phyloP scores from a whole-genome alignment of 2,797 vertebrate genomes.

The Loriculus beryllinus region DNA sequence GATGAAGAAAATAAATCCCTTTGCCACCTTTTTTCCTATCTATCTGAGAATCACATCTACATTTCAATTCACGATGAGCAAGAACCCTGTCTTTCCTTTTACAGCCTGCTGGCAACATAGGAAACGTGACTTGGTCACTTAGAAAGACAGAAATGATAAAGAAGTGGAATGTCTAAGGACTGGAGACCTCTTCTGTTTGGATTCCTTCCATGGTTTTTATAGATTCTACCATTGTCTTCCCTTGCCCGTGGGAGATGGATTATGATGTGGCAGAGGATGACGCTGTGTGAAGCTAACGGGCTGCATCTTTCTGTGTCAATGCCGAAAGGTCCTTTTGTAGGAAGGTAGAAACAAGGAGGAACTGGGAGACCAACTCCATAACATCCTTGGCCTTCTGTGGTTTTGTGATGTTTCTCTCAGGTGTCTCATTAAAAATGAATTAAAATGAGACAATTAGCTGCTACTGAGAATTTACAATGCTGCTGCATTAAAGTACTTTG shows the following conservation, averaged over 20 bases:
- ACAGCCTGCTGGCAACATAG: background rate
- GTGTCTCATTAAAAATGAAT: constrained; percentile 54
- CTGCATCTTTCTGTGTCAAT: background rate
- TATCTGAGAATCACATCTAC: background rate
- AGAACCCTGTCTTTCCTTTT: background rate
- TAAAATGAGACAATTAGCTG: constrained; percentile 48
- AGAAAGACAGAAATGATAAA: background rate
- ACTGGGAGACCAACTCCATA: background rate
- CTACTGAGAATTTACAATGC: background rate
- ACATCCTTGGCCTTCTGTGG: background rate
- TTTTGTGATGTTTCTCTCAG: constrained; percentile 1
- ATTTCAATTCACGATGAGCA: background rate
- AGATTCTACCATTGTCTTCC: background rate
- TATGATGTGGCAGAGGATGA: background rate
- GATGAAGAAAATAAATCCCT: background rate
- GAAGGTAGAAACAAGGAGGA: background rate
- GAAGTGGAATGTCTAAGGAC: background rate
- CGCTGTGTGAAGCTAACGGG: background rate
- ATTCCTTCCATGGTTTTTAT: background rate
- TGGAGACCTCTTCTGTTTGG: background rate
- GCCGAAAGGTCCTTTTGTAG: background rate
- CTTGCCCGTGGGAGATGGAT: background rate
- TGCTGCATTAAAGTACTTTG: constrained; percentile 31
- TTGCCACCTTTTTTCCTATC: background rate
- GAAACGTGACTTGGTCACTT: background rate